Conservation (phyloP, 2,888 invertebrate species). For the Hedya salicella region DNA sequence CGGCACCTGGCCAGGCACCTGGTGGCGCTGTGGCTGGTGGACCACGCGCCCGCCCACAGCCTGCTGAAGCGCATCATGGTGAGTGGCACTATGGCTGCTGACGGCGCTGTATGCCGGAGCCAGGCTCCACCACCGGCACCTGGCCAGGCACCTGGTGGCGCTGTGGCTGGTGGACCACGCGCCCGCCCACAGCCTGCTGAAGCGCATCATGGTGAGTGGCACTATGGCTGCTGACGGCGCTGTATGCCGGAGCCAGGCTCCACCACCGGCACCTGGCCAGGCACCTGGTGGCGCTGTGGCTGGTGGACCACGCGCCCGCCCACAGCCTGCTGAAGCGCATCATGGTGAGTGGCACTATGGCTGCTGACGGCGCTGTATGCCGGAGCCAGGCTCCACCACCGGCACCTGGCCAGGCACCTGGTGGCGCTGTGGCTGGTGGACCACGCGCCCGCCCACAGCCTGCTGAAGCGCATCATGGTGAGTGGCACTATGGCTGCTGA, state of each 20-base stretch:
- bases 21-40: slow-evolving; percentile 98
- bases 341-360: slow-evolving; percentile 86
- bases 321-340: slow-evolving; percentile 93
- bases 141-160: too few species aligned
- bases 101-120: too few species aligned
- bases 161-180: too few species aligned
- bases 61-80: slow-evolving; percentile 95
- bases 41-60: slow-evolving; percentile 95
- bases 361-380: not conserved
- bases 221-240: not conserved
- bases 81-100: slow-evolving; percentile 51
- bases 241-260: slow-evolving; percentile 92
- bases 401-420: slow-evolving; percentile 91
- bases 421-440: slow-evolving; percentile 98
- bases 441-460: slow-evolving; percentile 94
- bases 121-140: too few species aligned
- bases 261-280: slow-evolving; percentile 95
- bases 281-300: slow-evolving; percentile 98
- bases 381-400: not conserved
- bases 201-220: not conserved
- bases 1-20: slow-evolving; percentile 91
- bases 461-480: slow-evolving; percentile 95
- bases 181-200: too few species aligned
- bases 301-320: slow-evolving; percentile 96
- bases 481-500: slow-evolving; percentile 67